Conservation (phyloP, 2,113 vertebrate species). For the Pterocles gutturalis region DNA sequence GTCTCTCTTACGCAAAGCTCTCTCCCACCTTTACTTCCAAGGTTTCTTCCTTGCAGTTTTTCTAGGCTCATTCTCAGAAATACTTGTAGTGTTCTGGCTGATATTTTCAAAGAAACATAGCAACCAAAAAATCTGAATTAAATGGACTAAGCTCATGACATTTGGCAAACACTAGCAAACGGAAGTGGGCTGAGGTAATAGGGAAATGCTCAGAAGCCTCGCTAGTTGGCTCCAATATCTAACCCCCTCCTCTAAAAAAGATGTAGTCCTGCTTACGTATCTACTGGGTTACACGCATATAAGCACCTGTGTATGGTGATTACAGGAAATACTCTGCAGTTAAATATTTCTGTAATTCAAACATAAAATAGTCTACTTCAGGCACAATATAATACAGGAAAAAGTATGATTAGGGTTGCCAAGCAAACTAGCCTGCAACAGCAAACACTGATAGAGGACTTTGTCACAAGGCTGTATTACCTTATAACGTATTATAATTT, state of each 20-base stretch:
- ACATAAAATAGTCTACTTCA: slow-evolving; percentile 57
- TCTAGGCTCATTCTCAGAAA: neutral
- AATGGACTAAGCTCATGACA: neutral
- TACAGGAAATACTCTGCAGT: neutral
- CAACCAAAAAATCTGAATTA: neutral
- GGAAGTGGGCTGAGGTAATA: neutral
- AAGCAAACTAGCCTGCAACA: slow-evolving; percentile 38
- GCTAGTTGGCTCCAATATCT: neutral
- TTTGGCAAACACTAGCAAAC: neutral
- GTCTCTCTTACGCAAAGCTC: fast-evolving
- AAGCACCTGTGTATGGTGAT: neutral
- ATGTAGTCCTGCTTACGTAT: neutral
- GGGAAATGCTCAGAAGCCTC: neutral
- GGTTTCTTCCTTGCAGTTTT: neutral
- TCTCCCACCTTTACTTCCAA: neutral
- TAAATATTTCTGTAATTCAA: neutral
- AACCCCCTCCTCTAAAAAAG: neutral
- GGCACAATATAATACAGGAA: slow-evolving; percentile 18
- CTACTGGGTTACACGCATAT: neutral
- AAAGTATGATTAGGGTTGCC: slow-evolving; percentile 55
- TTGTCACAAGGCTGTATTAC: slow-evolving; percentile 75
- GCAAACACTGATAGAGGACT: slow-evolving; percentile 55
- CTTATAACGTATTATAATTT: slow-evolving; percentile 78
- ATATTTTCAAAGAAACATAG: neutral
- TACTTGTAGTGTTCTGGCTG: neutral